Evolutionary conservation across 2,888 invertebrate genomes (phyloP), one percentile per base, ranked within the genome.

Genomic region (Linnaemya tessellans): DNA sequence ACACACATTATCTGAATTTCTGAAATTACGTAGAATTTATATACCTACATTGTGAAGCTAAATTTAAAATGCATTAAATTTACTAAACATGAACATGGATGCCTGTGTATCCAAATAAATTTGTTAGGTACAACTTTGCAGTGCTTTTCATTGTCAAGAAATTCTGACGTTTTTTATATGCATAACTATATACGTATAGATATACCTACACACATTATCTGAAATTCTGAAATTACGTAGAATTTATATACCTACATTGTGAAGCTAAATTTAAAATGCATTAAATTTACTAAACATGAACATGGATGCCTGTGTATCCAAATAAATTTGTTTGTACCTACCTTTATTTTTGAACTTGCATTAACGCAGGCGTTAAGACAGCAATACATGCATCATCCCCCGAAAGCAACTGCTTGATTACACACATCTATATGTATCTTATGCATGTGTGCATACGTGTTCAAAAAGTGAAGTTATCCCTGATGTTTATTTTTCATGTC

Each of bases 331-430:
- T 46, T 8, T 64, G 35, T 35, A 46, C 30, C 1, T 35, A 46
- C 30, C 1, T 49, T 3, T 18, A 30, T 22, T 54, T 20, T 20
- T 54, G 11, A 54, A 49, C 5, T n/a, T 30, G 15, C 58, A 30
- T n/a, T 30, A 30, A 58, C 58, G 58, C 58, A 58, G 58, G 58
- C 58, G 58, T 58, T 58, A 58, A 30, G 30, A 30, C n/a, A 9
- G n/a, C n/a, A 13, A 15, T 30, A n/a, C n/a, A 30, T 1, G 15
- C 7, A 30, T 30, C 30, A 58, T 58, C 58, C 30, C 58, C 30
- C n/a, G 13, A 56, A 30, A 30, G 30, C 30, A 30, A 30, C 3
- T 30, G 5, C 30, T 30, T 30, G 30, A 2, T 30, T 30, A 30
- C 5, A 30, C 30, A 30, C 30, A 30, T 30, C 3, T 0, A 22